phyloP scores from a whole-genome alignment of 2,113 vertebrate genomes.

The Bujurquina vittata region DNA sequence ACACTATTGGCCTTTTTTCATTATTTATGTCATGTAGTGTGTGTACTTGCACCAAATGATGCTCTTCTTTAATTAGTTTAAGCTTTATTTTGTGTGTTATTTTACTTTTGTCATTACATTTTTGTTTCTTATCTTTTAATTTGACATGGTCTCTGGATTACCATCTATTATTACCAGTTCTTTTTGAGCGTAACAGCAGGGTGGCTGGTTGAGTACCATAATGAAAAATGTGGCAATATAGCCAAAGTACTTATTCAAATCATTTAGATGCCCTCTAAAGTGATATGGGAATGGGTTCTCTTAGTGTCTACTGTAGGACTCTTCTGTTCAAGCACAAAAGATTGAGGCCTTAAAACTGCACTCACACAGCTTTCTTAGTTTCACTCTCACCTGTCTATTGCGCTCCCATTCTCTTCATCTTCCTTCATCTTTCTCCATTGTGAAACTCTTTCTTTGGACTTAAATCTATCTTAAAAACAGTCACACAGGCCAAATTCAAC shows the following conservation, averaged over 20 bases:
- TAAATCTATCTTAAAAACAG: conserved; percentile 50
- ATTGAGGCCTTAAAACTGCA: conserved; percentile 34
- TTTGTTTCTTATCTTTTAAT: neutral
- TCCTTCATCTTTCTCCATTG: conserved; percentile 18
- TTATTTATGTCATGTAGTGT: neutral
- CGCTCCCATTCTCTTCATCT: conserved; percentile 5
- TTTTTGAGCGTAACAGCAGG: conserved; percentile 14
- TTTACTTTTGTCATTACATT: neutral
- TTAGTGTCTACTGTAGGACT: conserved; percentile 17
- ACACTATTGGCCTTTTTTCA: neutral
- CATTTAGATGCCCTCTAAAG: conserved; percentile 29
- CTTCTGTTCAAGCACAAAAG: conserved; percentile 25
- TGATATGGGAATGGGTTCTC: conserved; percentile 40
- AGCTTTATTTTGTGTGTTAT: neutral
- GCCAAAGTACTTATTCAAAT: conserved; percentile 24
- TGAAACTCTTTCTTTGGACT: conserved; percentile 45
- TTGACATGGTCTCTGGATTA: neutral
- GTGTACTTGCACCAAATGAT: too few relatives aligned
- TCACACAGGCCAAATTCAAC: conserved; percentile 44
- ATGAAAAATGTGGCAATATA: conserved; percentile 21
- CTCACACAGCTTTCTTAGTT: conserved; percentile 30
- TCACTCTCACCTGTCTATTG: conserved; percentile 16
- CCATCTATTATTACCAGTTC: conserved; percentile 12
- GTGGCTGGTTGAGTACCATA: neutral
- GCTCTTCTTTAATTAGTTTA: neutral